Evolutionary conservation across 2,797 vertebrate genomes (phyloP).

Genomic region (Gambelia wislizenii): DNA sequence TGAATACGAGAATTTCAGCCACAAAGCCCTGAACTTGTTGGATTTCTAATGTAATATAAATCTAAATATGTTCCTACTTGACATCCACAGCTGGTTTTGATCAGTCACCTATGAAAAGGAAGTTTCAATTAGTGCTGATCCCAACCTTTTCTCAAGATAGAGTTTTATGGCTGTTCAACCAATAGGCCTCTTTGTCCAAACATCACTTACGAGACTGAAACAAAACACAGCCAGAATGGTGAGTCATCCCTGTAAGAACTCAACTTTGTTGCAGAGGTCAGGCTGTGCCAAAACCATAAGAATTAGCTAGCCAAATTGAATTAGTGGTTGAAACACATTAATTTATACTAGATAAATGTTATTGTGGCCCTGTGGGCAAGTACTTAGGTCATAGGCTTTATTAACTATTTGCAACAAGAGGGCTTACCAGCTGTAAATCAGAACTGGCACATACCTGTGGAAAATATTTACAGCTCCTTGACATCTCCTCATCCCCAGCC

Average conservation of each 20-base stretch:
- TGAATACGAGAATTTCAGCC: constrained; percentile 30
- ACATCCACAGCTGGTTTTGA: constrained; percentile 78
- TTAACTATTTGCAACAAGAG: constrained; percentile 75
- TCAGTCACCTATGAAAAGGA: constrained; percentile 78
- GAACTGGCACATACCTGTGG: constrained; percentile 15
- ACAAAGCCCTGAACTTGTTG: constrained; percentile 59
- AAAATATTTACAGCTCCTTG: constrained; percentile 33
- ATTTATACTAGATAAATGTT: constrained; percentile 84
- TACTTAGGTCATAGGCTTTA: constrained; percentile 77
- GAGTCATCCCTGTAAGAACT: constrained; percentile 70
- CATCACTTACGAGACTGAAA: constrained; percentile 47
- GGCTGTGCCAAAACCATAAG: constrained; percentile 76
- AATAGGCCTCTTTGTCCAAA: constrained; percentile 71
- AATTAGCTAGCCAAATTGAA: constrained; percentile 80
- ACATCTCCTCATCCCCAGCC: constrained; percentile 5
- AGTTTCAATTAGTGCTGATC: constrained; percentile 79
- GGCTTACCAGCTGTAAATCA: constrained; percentile 72
- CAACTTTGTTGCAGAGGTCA: constrained; percentile 69
- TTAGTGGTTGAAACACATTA: constrained; percentile 79
- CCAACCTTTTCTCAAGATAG: constrained; percentile 68
- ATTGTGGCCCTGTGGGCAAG: constrained; percentile 80
- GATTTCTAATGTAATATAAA: constrained; percentile 63
- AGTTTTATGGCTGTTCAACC: constrained; percentile 68
- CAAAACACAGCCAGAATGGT: constrained; percentile 59
- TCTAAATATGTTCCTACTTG: constrained; percentile 70